Percentiles rank a stretch among this genome's conserved stretches.
phyloP scores from a whole-genome alignment of 2,113 vertebrate genomes.

The Plotosus lineatus region DNA sequence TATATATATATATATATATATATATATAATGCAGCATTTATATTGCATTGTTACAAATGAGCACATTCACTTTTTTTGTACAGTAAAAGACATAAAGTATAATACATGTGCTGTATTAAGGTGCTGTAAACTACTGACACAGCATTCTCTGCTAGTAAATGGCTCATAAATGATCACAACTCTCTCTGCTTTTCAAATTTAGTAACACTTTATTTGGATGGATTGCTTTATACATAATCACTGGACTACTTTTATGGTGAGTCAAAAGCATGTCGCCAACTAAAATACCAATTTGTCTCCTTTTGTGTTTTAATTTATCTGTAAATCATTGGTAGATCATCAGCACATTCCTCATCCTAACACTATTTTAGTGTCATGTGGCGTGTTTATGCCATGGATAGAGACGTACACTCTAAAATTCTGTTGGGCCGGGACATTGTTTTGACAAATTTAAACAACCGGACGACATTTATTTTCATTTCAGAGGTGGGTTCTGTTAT shows the following conservation, averaged over 20 bases:
- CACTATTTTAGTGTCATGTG: not conserved
- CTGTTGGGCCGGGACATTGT: too few species aligned
- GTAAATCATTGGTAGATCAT: not conserved
- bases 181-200: not conserved
- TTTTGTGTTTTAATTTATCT: not conserved
- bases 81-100: not conserved
- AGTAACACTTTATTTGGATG: not conserved
- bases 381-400: not conserved
- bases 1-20: not conserved
- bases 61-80: not conserved
- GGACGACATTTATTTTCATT: too few species aligned
- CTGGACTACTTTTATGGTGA: not conserved
- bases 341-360: not conserved
- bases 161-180: not conserved
- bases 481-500: too few species aligned
- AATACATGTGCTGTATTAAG: not conserved
- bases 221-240: not conserved
- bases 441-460: too few species aligned
- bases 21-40: not conserved
- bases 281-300: not conserved
- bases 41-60: not conserved
- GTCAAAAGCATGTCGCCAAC: not conserved
- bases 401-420: too few species aligned
- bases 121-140: not conserved
- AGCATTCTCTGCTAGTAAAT: not conserved